Evolutionary conservation across 2,113 vertebrate genomes (phyloP).

Genomic region (Perca flavescens): DNA sequence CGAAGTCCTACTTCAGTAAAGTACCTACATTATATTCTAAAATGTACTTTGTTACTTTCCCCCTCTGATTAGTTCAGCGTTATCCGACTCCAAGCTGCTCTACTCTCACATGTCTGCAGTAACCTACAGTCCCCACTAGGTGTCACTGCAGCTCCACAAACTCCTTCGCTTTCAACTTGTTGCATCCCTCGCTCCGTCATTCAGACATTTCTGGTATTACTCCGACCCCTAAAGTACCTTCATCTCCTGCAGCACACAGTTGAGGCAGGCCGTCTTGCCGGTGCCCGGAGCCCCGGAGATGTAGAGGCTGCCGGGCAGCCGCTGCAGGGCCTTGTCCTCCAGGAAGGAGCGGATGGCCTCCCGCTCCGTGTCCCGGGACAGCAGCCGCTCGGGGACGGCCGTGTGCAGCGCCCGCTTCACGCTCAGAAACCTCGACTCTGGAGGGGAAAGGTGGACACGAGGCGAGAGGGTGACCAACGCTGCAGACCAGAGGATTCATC

Average conservation of each 20-base stretch:
- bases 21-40: neutral
- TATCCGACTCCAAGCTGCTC: neutral
- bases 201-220: no score
- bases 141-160: neutral
- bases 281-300: slow-evolving; percentile 95
- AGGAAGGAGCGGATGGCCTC: slow-evolving; percentile 87
- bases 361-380: slow-evolving; percentile 87
- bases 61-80: no score
- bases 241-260: slow-evolving; percentile 88
- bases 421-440: slow-evolving; percentile 88
- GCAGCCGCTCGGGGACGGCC: slow-evolving; percentile 88
- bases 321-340: slow-evolving; percentile 79
- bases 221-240: slow-evolving; percentile 78
- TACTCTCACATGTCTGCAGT: neutral
- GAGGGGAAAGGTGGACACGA: neutral
- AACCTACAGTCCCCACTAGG: neutral
- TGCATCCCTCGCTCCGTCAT: no score
- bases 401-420: slow-evolving; percentile 91
- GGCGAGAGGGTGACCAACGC: neutral
- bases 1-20: neutral
- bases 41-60: neutral
- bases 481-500: neutral
- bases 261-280: slow-evolving; percentile 94
- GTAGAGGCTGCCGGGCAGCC: slow-evolving; percentile 90
- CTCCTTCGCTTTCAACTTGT: no score